Evolutionary conservation across 2,113 vertebrate genomes (phyloP), one percentile per base, ranked within the genome.

Genomic region (Leucopternis melanops): DNA sequence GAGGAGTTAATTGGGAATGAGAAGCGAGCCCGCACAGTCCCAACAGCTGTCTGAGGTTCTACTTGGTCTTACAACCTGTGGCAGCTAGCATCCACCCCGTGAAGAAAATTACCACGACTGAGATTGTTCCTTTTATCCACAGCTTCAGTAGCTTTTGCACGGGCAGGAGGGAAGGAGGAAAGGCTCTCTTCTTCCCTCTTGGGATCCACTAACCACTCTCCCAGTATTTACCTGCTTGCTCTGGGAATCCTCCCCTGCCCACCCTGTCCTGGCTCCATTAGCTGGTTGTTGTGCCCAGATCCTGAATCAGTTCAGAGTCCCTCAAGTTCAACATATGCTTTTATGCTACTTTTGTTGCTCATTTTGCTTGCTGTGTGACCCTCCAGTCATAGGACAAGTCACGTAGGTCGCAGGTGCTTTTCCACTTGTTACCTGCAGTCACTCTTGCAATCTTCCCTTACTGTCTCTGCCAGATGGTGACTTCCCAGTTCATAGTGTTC

Each of bases 241-340:
- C 16, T 47, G 45, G 61, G 45, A 61, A 70, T 70, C 31, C 11
- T 14, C 8, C 6, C 8, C 5, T 10, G 5, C 3, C 6, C 0
- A 1, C 2, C 5, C 4, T 2, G 11, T 13, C 47, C 40, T 47
- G n/a, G 20, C n/a, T 70, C 29, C 17, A 1, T 18, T 50, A 40
- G 7, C 12, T 45, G 40, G 25, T 21, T 45, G 23, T 31, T 26
- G 11, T 17, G 4, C 42, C 10, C 18, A 27, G n/a, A 21, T 34
- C 34, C 45, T 32, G 44, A 23, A 50, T 55, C 55, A 38, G 50
- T 69, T 85, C 40, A 7, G 38, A 50, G 45, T 25, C 8, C 9
- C 3, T 73, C 47, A 55, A n/a, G 40, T 47, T 78, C 44, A 36
- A 25, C 6, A 13, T 11, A 16, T 4, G 34, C 12, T 32, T 57